phyloP scores from a whole-genome alignment of 1,140 invertebrate genomes.

The Drosophila bifasciata region DNA sequence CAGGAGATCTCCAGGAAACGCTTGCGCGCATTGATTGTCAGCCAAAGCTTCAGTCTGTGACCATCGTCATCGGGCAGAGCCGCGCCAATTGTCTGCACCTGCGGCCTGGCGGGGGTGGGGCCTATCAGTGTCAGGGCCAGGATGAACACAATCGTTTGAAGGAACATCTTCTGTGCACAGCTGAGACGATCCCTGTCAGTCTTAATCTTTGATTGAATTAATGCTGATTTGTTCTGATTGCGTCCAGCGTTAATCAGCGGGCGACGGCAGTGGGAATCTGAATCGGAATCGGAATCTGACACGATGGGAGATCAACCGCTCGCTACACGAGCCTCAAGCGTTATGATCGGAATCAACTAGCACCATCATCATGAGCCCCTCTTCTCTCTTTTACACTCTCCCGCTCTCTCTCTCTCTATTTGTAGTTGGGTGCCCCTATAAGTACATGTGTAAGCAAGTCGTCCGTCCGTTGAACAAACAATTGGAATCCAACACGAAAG shows the following conservation, averaged over 20 bases:
- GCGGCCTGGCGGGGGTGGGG: conserved; percentile 7
- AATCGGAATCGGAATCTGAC: conserved; percentile 25
- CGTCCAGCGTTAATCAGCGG: conserved; percentile 59
- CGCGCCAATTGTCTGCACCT: conserved; percentile 4
- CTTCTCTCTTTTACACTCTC: no score
- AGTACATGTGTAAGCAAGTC: conserved; percentile 3
- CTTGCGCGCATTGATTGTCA: conserved; percentile 79
- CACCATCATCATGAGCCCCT: background rate
- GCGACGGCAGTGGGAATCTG: conserved; percentile 20
- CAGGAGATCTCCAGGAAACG: conserved; percentile 77
- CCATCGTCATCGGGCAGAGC: conserved; percentile 2
- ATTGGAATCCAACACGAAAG: conserved; percentile 33
- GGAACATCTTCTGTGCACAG: conserved; percentile 25
- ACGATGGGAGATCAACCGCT: conserved; percentile 40
- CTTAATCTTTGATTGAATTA: conserved; percentile 56
- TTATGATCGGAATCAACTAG: conserved; percentile 20
- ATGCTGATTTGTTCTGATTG: conserved; percentile 56
- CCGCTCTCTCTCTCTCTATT: no score
- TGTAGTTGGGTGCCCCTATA: conserved; percentile 10
- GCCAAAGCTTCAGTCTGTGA: conserved; percentile 55
- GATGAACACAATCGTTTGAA: conserved; percentile 18
- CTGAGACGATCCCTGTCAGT: background rate
- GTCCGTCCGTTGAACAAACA: conserved; percentile 14
- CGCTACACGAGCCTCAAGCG: conserved; percentile 10
- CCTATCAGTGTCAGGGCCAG: conserved; percentile 22